Percentiles rank a stretch among this genome's conserved stretches.
Conservation (phyloP, 2,113 vertebrate species). For the Aplodontia rufa region DNA sequence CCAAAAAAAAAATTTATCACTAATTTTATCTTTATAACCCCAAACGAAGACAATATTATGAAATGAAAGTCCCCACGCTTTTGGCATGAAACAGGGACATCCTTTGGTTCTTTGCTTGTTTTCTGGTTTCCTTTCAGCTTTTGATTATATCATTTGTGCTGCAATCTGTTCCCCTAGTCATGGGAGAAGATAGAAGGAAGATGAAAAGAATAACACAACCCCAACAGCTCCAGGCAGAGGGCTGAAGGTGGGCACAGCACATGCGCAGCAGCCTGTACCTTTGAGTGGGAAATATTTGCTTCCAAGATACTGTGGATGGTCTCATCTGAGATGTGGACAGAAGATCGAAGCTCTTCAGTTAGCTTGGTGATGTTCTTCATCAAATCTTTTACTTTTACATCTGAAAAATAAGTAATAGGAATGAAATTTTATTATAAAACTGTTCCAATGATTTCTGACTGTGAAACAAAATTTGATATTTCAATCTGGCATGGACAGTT, state of each 20-base stretch:
- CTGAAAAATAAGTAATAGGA: conserved; percentile 65
- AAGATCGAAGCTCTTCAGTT: conserved; percentile 66
- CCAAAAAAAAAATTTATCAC: background rate
- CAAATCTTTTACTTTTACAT: conserved; percentile 76
- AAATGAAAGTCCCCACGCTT: background rate
- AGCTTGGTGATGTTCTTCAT: conserved; percentile 73
- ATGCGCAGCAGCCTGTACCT: conserved; percentile 67
- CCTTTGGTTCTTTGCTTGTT: background rate
- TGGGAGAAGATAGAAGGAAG: fast-evolving
- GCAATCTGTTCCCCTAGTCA: fast-evolving
- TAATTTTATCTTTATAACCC: background rate
- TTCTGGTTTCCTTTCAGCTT: background rate
- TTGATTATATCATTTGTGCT: fast-evolving
- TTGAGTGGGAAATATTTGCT: conserved; percentile 68
- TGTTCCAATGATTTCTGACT: background rate
- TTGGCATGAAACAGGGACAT: fast-evolving
- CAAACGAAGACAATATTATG: background rate
- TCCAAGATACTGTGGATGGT: conserved; percentile 73
- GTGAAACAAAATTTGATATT: background rate
- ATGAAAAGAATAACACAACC: fast-evolving
- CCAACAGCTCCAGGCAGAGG: no score
- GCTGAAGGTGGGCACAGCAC: fast-evolving
- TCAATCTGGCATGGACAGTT: background rate
- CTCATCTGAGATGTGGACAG: conserved; percentile 75
- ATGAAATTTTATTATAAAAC: background rate